phyloP scores from a whole-genome alignment of 2,113 vertebrate genomes.

The Azemiops feae region DNA sequence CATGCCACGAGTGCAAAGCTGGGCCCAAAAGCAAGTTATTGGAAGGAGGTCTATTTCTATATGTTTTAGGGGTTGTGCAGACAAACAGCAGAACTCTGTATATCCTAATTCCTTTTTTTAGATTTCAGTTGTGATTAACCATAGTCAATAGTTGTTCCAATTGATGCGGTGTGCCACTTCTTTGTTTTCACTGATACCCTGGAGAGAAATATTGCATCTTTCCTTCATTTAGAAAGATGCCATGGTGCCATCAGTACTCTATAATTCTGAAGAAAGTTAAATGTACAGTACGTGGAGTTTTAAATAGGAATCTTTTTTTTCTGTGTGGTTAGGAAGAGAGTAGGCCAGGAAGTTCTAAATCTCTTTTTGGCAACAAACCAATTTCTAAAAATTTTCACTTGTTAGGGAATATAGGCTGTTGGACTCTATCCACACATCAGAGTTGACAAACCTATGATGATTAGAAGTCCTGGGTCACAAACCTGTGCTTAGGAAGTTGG shows the following conservation, averaged over 20 bases:
- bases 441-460: background rate
- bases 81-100: background rate
- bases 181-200: background rate
- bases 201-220: background rate
- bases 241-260: too few relatives aligned
- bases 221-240: background rate
- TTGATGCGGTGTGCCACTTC: background rate
- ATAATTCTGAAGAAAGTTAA: background rate
- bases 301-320: background rate
- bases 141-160: background rate
- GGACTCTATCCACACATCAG: background rate
- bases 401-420: background rate
- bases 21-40: rapidly evolving
- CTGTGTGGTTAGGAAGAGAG: background rate
- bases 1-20: background rate
- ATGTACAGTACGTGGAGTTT: background rate
- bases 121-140: background rate
- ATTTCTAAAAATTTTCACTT: background rate
- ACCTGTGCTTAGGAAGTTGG: background rate
- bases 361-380: background rate
- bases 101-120: too few relatives aligned
- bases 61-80: background rate
- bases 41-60: background rate
- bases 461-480: background rate
- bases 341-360: background rate